Conservation (phyloP, 2,113 vertebrate species). For the Indicator indicator region DNA sequence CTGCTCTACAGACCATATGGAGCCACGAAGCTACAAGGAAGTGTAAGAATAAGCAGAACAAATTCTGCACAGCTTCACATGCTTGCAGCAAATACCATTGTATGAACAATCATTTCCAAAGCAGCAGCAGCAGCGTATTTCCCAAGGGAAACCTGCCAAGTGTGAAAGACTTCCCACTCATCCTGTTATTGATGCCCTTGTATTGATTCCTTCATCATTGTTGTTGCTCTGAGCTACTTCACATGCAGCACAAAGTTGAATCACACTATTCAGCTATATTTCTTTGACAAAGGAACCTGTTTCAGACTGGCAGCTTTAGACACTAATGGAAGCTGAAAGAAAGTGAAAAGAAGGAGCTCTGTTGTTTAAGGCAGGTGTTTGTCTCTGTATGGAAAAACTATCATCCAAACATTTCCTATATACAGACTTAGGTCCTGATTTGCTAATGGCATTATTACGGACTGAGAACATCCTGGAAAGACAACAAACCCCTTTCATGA, state of each 20-base stretch:
- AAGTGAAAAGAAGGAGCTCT: not conserved
- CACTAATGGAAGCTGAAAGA: slow-evolving; percentile 13
- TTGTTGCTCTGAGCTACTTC: slow-evolving; percentile 34
- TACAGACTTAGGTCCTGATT: not conserved
- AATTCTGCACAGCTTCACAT: not conserved
- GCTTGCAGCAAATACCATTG: not conserved
- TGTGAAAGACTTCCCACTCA: slow-evolving; percentile 39
- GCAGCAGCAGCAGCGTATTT: not conserved
- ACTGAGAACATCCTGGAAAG: not conserved
- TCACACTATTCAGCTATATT: not conserved
- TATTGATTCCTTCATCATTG: slow-evolving; percentile 40
- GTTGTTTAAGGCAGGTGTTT: not conserved
- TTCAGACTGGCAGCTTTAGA: not conserved
- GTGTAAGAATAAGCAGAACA: not conserved
- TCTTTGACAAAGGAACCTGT: slow-evolving; percentile 18
- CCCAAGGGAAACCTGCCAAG: not conserved
- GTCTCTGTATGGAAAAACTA: not conserved
- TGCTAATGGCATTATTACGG: not conserved
- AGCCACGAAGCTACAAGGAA: not conserved
- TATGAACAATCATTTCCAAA: slow-evolving; percentile 21
- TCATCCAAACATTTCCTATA: not conserved
- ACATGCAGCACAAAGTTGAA: not conserved
- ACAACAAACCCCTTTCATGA: not conserved
- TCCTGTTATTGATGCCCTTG: not conserved
- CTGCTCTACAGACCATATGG: not conserved